Conservation (phyloP, 53 echinoderm and acorn worm species). For the Apostichopus leukothele region DNA sequence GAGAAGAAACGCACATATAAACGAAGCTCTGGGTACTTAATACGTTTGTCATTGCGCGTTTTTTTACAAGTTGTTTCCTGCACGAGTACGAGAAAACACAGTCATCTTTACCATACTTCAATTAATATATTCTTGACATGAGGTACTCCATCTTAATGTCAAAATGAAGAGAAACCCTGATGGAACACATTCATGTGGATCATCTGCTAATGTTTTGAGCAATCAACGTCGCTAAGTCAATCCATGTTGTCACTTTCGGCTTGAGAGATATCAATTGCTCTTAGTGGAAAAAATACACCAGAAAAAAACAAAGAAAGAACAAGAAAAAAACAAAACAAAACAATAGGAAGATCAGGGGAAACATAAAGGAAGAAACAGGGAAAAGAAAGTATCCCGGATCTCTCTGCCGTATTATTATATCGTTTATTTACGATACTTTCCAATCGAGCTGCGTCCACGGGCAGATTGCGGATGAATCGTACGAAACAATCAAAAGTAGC, state of each 20-base stretch:
- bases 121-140: slow-evolving; percentile 10
- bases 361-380: not conserved
- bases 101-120: slow-evolving; percentile 1
- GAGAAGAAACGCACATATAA: too few species aligned
- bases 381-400: not conserved
- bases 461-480: not conserved
- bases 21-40: not conserved
- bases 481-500: not conserved
- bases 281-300: not conserved
- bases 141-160: slow-evolving; percentile 8
- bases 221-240: slow-evolving; percentile 14
- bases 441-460: not conserved
- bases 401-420: not conserved
- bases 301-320: not conserved
- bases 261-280: slow-evolving; percentile 18
- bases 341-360: too few species aligned
- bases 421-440: not conserved
- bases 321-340: not conserved
- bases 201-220: slow-evolving; percentile 9
- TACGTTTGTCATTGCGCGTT: not conserved
- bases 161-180: not conserved
- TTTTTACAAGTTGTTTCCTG: slow-evolving; percentile 10
- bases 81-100: slow-evolving; percentile 2
- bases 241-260: slow-evolving; percentile 10
- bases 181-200: slow-evolving; percentile 15